Conservation (phyloP, 2,113 vertebrate genomes). For the Gadus chalcogrammus region DNA sequence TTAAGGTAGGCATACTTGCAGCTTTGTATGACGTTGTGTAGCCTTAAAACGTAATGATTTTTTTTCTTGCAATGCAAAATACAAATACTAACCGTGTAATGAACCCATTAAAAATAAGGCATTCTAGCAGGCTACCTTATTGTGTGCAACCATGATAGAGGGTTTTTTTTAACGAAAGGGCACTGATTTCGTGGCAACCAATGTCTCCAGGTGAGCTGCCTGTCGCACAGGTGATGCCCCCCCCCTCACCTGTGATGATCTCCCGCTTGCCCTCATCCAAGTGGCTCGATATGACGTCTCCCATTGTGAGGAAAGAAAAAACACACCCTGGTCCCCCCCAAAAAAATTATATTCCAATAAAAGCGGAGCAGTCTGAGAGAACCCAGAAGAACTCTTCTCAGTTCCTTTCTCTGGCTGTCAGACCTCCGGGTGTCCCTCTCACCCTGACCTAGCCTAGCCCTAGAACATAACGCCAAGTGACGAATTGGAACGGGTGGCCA, state of each 20-base stretch:
- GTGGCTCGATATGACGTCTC: slow-evolving; percentile 88
- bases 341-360: neutral
- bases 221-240: no score
- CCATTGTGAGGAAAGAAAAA: slow-evolving; percentile 69
- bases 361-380: neutral
- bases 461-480: neutral
- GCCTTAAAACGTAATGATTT: no score
- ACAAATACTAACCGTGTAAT: no score
- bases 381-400: neutral
- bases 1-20: no score
- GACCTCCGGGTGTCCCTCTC: neutral
- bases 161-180: no score
- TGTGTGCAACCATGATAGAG: no score
- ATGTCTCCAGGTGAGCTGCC: neutral
- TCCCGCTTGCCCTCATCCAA: slow-evolving; percentile 87
- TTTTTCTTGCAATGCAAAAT: no score
- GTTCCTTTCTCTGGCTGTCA: slow-evolving; percentile 3
- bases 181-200: neutral
- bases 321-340: neutral
- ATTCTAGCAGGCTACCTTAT: no score
- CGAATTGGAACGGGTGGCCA: neutral
- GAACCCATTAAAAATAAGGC: no score
- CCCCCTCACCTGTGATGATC: slow-evolving; percentile 84
- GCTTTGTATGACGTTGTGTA: no score
- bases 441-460: no score